Evolutionary conservation across 1,140 invertebrate genomes (phyloP).

Genomic region (Pectinophora gossypiella): DNA sequence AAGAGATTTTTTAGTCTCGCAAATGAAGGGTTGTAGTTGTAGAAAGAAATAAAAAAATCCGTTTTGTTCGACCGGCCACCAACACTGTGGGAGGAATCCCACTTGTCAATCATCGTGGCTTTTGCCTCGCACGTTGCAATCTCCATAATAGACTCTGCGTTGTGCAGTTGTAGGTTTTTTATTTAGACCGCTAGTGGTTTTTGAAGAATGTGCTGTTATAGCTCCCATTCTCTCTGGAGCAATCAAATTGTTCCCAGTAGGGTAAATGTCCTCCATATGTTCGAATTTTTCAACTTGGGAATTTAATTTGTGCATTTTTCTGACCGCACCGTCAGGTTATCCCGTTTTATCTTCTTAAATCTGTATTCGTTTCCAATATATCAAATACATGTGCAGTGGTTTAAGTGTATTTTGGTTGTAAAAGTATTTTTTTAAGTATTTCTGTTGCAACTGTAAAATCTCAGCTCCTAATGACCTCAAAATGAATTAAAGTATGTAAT

Average conservation of each 20-base stretch:
- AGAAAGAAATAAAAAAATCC: slow-evolving; percentile 22
- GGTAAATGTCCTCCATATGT: too few relatives aligned
- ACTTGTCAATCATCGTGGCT: slow-evolving; percentile 24
- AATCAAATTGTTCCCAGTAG: neutral
- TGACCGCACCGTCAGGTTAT: too few relatives aligned
- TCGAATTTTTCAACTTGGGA: too few relatives aligned
- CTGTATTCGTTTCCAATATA: too few relatives aligned
- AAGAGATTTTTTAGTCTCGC: slow-evolving; percentile 20
- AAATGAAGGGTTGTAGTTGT: slow-evolving; percentile 31
- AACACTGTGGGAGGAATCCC: slow-evolving; percentile 21
- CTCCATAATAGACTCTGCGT: slow-evolving; percentile 23
- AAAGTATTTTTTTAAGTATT: too few relatives aligned
- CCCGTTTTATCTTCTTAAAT: too few relatives aligned
- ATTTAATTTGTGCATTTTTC: too few relatives aligned
- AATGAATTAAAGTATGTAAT: too few relatives aligned
- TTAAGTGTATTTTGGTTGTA: too few relatives aligned
- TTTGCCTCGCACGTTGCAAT: slow-evolving; percentile 20
- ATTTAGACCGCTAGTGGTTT: neutral
- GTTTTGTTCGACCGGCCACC: slow-evolving; percentile 27
- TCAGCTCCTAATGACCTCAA: too few relatives aligned
- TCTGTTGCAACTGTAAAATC: too few relatives aligned
- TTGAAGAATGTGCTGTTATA: neutral
- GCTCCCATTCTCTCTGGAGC: neutral
- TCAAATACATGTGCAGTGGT: too few relatives aligned
- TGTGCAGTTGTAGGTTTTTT: neutral